Evolutionary conservation across 2,113 vertebrate species (phyloP).

Genomic region (Xiphophorus maculatus): DNA sequence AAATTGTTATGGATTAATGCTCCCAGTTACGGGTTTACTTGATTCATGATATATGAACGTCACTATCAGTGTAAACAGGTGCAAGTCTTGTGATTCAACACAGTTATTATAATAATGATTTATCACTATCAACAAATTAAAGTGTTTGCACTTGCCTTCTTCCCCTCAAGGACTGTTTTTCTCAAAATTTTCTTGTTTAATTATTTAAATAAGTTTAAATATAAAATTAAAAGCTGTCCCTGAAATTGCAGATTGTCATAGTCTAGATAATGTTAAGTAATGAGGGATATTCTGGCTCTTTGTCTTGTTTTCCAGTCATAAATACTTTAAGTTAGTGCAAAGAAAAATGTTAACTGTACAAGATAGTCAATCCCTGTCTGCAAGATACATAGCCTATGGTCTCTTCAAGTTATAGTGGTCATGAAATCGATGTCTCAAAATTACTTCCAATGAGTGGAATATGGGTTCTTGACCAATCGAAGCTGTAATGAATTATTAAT

Average conservation of each 20-base stretch:
- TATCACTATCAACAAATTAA: constrained; percentile 72
- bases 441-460: constrained; percentile 40
- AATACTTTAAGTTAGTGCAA: constrained; percentile 69
- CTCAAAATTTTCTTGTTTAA: constrained; percentile 20
- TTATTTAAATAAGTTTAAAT: constrained; percentile 19
- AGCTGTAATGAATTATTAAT: constrained; percentile 33
- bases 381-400: constrained; percentile 61
- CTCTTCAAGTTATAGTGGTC: constrained; percentile 39
- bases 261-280: constrained; percentile 68
- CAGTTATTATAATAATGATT: constrained; percentile 68
- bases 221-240: constrained; percentile 73
- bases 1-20: constrained; percentile 44
- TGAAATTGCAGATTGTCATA: constrained; percentile 61
- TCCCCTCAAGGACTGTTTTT: constrained; percentile 69
- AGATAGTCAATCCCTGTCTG: constrained; percentile 74
- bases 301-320: constrained; percentile 69
- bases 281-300: constrained; percentile 63
- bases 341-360: constrained; percentile 64
- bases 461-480: constrained; percentile 31
- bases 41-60: constrained; percentile 33
- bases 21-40: constrained; percentile 31
- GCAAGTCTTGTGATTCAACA: constrained; percentile 50
- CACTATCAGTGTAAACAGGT: constrained; percentile 45
- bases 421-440: constrained; percentile 60
- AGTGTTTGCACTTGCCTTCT: constrained; percentile 54